Base-by-base conservation (phyloP, 1,140 invertebrate species). In the Fopius arisanus region DNA sequence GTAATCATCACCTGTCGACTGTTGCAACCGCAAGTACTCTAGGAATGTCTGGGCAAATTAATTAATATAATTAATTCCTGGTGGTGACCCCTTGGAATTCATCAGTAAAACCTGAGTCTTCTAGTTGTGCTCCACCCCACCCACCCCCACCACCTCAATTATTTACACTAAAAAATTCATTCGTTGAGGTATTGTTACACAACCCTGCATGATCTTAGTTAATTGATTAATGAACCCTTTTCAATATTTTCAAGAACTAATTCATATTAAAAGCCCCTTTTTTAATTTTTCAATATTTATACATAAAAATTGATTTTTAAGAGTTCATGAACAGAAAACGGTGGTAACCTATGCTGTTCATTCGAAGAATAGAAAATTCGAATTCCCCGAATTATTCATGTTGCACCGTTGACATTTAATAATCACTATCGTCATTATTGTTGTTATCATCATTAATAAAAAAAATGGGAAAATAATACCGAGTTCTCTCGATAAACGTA, bases 1-100 rank as follows among this genome's bases (percentile, higher is more conserved):
- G 33, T 74, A 76, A 78, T 78, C 77, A 78, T 74, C 77, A 74
- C 74, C 74, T 72, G 77, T 74, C 72, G 68, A 72, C 69, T 69
- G 74, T 75, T 74, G 48, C 73, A 74, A 74, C 33, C 29, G 43
- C 31, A 72, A 75, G 41, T 23, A 29, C 65, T 63, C 65, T 37
- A 74, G 43, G 67, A 72, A 77, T 72, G 54, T 71, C 43, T 48
- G 28, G 40, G 54, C 71, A 65, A n/a, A n/a, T n/a, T n/a, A n/a
- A n/a, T n/a, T 77, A 26, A 70, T 74, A 28, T 43, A 62, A 14
- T 62, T 14, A 62, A 62, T 28, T 51, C 43, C 43, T 21, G 19
- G 6, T 51, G 43, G 43, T 21, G 19, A 51, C 43, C 54, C 23
- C 54, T 59, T 59, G 54, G 54, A 59, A 23, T 59, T 59, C 54